Evolutionary conservation across 2,888 invertebrate genomes (phyloP).

Genomic region (Mesoligia furuncula): DNA sequence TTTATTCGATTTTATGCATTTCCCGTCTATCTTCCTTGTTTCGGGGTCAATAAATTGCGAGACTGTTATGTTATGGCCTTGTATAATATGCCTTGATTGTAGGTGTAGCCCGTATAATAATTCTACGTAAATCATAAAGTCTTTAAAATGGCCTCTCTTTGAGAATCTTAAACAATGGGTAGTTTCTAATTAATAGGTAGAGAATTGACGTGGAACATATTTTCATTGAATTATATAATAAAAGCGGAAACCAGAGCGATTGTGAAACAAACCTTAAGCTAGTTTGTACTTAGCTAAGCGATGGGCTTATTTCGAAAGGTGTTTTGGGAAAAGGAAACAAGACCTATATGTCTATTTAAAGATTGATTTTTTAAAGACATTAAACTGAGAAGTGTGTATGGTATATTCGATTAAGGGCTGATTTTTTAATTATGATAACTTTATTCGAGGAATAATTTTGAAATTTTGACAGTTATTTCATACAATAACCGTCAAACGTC

Average conservation of each 20-base stretch:
- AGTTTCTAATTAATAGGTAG: slow-evolving; percentile 65
- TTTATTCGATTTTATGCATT: slow-evolving; percentile 24
- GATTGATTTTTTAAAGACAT: not conserved
- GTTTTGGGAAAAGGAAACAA: slow-evolving; percentile 3
- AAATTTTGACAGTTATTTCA: no score
- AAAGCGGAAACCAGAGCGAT: slow-evolving; percentile 57
- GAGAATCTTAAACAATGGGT: slow-evolving; percentile 63
- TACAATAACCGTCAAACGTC: no score
- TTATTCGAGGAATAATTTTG: no score
- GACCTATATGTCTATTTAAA: not conserved
- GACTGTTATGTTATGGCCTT: slow-evolving; percentile 39
- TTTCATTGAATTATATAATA: slow-evolving; percentile 66
- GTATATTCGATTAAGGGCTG: not conserved
- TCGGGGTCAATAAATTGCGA: slow-evolving; percentile 14
- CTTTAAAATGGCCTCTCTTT: slow-evolving; percentile 53
- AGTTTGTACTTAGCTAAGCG: slow-evolving; percentile 28
- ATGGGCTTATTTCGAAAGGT: slow-evolving; percentile 6
- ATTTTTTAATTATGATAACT: no score
- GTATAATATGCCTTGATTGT: slow-evolving; percentile 47
- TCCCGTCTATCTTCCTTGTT: slow-evolving; percentile 13
- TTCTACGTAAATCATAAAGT: slow-evolving; percentile 57
- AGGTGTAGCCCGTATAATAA: slow-evolving; percentile 47
- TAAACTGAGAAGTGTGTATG: not conserved
- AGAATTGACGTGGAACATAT: slow-evolving; percentile 60
- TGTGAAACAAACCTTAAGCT: slow-evolving; percentile 58